Evolutionary conservation across 23 tunicate genomes (phyloP), one percentile per base, ranked within the genome.

Genomic region (Styela plicata): DNA sequence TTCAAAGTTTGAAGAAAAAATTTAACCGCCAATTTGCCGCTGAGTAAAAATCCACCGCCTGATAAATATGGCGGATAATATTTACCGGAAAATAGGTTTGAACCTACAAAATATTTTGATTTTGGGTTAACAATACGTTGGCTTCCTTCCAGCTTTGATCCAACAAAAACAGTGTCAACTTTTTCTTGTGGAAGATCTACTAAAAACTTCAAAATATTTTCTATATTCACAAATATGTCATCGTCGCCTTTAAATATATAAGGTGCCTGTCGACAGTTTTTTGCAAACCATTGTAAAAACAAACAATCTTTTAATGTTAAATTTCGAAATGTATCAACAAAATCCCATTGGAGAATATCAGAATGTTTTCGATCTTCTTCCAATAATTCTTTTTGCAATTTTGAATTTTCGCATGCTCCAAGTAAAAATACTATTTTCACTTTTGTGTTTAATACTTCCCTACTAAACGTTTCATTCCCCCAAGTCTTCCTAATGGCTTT

Each of bases 51-150:
- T 37, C 97, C 97, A 25, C 97, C 97, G 0, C 97, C 97, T 5
- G 97, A 92, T 27, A 92, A 91, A 63, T 92, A 92, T 57, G 97
- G 92, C 16, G 97, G 97, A 80, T 92, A 92, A 28, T 67, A 18
- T 66, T 92, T 92, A 23, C 80, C 89, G 23, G 97, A 88, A 74
- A 74, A 92, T 10, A 92, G 36, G 34, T 87, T 87, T 2, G 84
- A 74, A 69, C 89, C 79, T 52, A 92, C 97, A 53, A 87, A 92
- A 76, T 92, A 92, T 71, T 92, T 92, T 85, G 88, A 87, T n/a
- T 77, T 65, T 17, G 97, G 97, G 64, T 79, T 79, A 2, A 83
- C 35, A 24, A 92, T 92, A 34, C 97, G 74, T 1, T 83, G 92
- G 34, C 92, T 87, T 20, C 89, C 89, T 7, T 24, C 36, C 18